Evolutionary conservation across 2,888 invertebrate genomes (phyloP).

Genomic region (Lymantria dispar): DNA sequence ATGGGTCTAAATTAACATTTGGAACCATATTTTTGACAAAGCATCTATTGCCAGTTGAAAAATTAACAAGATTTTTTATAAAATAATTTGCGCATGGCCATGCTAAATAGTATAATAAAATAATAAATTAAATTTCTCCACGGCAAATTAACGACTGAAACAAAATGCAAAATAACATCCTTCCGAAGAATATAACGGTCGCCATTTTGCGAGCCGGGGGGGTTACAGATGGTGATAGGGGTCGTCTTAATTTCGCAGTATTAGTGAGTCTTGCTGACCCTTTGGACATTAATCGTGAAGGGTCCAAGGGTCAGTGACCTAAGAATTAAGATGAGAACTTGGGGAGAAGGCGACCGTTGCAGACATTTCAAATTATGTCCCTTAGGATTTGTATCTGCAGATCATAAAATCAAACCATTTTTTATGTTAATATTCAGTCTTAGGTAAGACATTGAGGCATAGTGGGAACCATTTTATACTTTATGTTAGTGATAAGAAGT

Average conservation of each 20-base stretch:
- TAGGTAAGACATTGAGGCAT: too few species aligned
- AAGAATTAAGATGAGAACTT: constrained; percentile 69
- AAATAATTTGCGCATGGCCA: not conserved
- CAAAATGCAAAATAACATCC: constrained; percentile 37
- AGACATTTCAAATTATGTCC: not conserved
- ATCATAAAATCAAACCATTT: too few species aligned
- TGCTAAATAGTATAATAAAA: constrained; percentile 4
- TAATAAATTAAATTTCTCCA: constrained; percentile 17
- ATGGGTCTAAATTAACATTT: too few species aligned
- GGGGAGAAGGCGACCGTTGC: constrained; percentile 45
- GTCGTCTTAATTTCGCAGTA: constrained; percentile 78
- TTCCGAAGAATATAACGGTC: constrained; percentile 41
- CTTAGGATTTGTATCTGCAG: not conserved
- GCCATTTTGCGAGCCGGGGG: constrained; percentile 45
- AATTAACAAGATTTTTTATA: too few species aligned
- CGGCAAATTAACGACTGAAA: constrained; percentile 30
- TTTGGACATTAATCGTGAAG: constrained; percentile 75
- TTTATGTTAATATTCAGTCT: too few species aligned
- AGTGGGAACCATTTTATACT: too few species aligned
- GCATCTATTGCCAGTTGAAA: too few species aligned
- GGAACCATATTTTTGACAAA: too few species aligned
- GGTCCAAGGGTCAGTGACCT: constrained; percentile 69
- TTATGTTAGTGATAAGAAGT: too few species aligned
- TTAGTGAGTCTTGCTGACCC: constrained; percentile 75
- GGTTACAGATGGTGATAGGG: constrained; percentile 67